Evolutionary conservation across 2,888 invertebrate species (phyloP).

Genomic region (Calameuta filiformis): DNA sequence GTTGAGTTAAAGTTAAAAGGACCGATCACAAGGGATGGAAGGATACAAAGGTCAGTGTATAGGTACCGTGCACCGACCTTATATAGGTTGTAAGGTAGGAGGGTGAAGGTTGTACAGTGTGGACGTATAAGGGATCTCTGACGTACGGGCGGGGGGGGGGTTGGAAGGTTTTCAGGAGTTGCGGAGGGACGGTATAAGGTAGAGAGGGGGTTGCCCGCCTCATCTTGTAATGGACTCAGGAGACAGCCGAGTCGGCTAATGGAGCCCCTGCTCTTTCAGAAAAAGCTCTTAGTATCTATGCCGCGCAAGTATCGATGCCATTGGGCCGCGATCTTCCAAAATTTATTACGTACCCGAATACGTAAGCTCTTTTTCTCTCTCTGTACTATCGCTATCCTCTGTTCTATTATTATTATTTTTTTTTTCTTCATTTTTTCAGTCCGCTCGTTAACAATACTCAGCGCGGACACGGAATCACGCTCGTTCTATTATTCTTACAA

Average conservation of each 20-base stretch:
- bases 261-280: constrained; percentile 61
- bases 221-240: constrained; percentile 67
- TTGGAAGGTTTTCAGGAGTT: constrained; percentile 9
- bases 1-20: not conserved
- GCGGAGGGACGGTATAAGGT: constrained; percentile 10
- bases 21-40: not conserved
- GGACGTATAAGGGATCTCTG: constrained; percentile 35
- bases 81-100: constrained; percentile 2
- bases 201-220: constrained; percentile 38
- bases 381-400: not conserved
- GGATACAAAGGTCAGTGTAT: not conserved
- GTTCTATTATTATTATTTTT: not conserved
- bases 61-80: not conserved
- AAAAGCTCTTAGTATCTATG: constrained; percentile 64
- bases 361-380: not conserved
- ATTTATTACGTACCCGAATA: constrained; percentile 29
- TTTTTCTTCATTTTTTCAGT: too few relatives aligned
- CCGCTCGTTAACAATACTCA: not conserved
- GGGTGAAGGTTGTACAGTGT: not conserved
- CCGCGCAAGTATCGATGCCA: constrained; percentile 61
- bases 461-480: not conserved
- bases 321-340: constrained; percentile 51
- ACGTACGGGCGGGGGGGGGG: constrained; percentile 27
- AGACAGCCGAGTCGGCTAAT: constrained; percentile 66
- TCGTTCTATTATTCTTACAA: not conserved